Conservation (phyloP, 2,888 invertebrate species). For the Teleiodes luculella region DNA sequence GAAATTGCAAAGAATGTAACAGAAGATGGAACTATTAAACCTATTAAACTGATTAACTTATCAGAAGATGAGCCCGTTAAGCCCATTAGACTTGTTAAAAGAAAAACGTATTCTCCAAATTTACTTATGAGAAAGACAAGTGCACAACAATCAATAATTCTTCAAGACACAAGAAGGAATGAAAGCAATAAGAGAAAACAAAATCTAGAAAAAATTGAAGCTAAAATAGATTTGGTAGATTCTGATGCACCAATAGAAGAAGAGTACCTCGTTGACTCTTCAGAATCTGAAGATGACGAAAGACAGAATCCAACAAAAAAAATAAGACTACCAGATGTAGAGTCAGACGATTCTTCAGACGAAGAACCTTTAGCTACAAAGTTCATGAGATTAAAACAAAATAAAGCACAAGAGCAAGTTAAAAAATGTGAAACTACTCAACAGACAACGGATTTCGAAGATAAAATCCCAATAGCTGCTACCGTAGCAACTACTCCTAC, state of each 20-base stretch:
- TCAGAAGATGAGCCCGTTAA: conserved; percentile 21
- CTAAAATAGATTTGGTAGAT: conserved; percentile 34
- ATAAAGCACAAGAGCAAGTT: not conserved
- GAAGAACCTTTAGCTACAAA: conserved; percentile 59
- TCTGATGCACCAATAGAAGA: conserved; percentile 39
- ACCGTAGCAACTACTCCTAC: not conserved
- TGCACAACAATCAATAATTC: not conserved
- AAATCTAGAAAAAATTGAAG: conserved; percentile 23
- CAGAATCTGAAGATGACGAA: conserved; percentile 20
- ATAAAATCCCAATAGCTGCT: not conserved
- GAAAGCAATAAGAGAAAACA: conserved; percentile 14
- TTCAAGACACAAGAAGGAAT: not conserved
- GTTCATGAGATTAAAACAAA: conserved; percentile 37
- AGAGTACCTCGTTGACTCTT: conserved; percentile 27
- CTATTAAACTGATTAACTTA: conserved; percentile 37
- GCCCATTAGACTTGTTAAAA: conserved; percentile 37
- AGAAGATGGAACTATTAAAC: conserved; percentile 26
- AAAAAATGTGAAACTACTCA: not conserved
- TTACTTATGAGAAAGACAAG: not conserved
- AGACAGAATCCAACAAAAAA: not conserved
- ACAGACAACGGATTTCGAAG: not conserved
- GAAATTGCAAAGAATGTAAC: not conserved
- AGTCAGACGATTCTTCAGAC: conserved; percentile 47
- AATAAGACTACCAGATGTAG: conserved; percentile 5
- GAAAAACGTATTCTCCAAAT: not conserved